A percentile compares a stretch with the other conserved stretches of the same genome.
phyloP scores from a whole-genome alignment of 1,140 invertebrate species.

The Brachionus koreanus region DNA sequence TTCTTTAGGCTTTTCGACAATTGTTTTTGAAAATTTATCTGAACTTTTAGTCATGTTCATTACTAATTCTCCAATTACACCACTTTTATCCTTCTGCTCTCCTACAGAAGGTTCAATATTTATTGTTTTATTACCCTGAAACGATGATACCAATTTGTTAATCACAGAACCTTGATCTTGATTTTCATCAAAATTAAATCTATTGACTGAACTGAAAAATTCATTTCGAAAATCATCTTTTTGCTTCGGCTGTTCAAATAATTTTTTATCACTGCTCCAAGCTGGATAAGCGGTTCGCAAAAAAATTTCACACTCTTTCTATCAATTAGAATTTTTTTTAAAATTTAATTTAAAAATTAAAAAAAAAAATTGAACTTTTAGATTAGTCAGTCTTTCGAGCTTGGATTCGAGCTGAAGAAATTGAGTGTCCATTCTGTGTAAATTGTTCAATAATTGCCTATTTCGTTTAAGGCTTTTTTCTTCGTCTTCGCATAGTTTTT shows the following conservation, averaged over 20 bases:
- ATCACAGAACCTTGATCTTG: not conserved
- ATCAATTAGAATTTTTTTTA: not conserved
- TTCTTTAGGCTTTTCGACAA: not conserved
- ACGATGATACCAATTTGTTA: not conserved
- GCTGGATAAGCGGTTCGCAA: conserved; percentile 23
- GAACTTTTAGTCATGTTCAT: not conserved
- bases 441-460: conserved; percentile 11
- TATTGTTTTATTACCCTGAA: not conserved
- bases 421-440: conserved; percentile 20
- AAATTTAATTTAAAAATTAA: not conserved
- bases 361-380: conserved; percentile 26
- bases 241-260: not conserved
- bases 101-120: not conserved
- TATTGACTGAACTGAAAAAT: not conserved
- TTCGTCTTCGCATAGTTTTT: conserved; percentile 33
- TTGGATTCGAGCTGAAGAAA: conserved; percentile 36
- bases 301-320: conserved; percentile 40
- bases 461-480: conserved; percentile 38
- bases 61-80: not conserved
- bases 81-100: not conserved
- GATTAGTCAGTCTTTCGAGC: conserved; percentile 5
- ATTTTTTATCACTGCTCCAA: conserved; percentile 28
- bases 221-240: not conserved
- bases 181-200: not conserved
- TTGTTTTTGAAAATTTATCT: not conserved